Conservation (phyloP, 2,888 invertebrate genomes). For the Dynastes hyllus region DNA sequence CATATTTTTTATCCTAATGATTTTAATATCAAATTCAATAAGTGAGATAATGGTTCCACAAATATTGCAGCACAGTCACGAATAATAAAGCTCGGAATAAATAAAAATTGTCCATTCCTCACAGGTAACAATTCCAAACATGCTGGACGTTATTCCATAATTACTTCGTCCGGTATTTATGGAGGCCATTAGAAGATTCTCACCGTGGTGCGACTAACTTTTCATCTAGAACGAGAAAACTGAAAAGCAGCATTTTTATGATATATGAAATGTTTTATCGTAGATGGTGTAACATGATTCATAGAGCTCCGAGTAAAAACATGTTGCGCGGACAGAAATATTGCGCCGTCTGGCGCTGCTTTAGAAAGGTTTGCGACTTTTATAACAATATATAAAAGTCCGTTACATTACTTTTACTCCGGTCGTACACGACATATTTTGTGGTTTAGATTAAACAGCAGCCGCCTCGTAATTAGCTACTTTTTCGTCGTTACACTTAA, state of each 20-base stretch:
- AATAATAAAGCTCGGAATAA: background rate
- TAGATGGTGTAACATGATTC: constrained; percentile 64
- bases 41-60: no score
- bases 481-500: constrained; percentile 24
- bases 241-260: constrained; percentile 49
- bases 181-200: constrained; percentile 38
- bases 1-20: no score
- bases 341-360: constrained; percentile 63
- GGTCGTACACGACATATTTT: constrained; percentile 17
- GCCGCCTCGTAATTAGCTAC: background rate
- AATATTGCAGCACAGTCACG: no score
- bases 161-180: constrained; percentile 43
- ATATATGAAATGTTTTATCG: constrained; percentile 52
- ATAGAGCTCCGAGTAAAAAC: constrained; percentile 68
- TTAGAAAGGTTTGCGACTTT: constrained; percentile 68
- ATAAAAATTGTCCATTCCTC: constrained; percentile 26
- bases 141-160: constrained; percentile 29
- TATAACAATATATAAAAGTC: constrained; percentile 68
- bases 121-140: constrained; percentile 15
- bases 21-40: no score
- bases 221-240: constrained; percentile 44
- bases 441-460: constrained; percentile 33
- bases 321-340: constrained; percentile 70
- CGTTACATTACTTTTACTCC: constrained; percentile 51
- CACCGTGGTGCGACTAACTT: constrained; percentile 29